Evolutionary conservation across 2,113 vertebrate genomes (phyloP).

Genomic region (Nothoprocta perdicaria): DNA sequence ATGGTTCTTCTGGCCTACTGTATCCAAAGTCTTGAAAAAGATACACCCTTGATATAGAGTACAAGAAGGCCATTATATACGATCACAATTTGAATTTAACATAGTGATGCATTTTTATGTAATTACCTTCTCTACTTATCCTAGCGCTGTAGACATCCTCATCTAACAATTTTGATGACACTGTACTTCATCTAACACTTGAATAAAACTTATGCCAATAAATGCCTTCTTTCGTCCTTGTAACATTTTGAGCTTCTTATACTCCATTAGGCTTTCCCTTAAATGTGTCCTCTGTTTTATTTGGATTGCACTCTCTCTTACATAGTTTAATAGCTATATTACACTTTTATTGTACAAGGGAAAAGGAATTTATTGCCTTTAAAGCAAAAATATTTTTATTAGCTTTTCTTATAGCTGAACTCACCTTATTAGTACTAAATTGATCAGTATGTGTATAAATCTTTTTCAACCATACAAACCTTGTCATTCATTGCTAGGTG

Average conservation of each 20-base stretch:
- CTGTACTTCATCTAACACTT: slow-evolving; percentile 4
- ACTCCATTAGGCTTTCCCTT: slow-evolving; percentile 20
- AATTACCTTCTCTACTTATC: slow-evolving; percentile 22
- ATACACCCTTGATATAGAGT: background rate
- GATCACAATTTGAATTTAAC: slow-evolving; percentile 7
- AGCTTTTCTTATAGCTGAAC: background rate
- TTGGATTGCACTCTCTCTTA: background rate
- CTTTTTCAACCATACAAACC: background rate
- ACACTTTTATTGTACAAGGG: slow-evolving; percentile 32
- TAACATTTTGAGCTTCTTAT: background rate
- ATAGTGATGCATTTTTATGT: slow-evolving; percentile 11
- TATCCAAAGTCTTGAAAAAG: background rate
- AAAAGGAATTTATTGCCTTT: slow-evolving; percentile 28
- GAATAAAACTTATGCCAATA: slow-evolving; percentile 32
- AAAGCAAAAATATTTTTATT: slow-evolving; percentile 46
- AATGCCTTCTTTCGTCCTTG: slow-evolving; percentile 2
- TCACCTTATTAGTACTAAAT: background rate
- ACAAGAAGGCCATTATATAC: background rate
- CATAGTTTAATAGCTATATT: background rate
- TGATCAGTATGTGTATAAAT: background rate
- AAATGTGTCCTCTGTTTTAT: slow-evolving; percentile 20
- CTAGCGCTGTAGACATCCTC: background rate
- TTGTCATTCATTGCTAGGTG: background rate
- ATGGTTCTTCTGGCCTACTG: background rate
- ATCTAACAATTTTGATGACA: slow-evolving; percentile 7